These are phyloP conservation scores for Conus betulinus DNA, from an alignment of 1,140 invertebrate species.

Conservation along the genomic window DNA sequence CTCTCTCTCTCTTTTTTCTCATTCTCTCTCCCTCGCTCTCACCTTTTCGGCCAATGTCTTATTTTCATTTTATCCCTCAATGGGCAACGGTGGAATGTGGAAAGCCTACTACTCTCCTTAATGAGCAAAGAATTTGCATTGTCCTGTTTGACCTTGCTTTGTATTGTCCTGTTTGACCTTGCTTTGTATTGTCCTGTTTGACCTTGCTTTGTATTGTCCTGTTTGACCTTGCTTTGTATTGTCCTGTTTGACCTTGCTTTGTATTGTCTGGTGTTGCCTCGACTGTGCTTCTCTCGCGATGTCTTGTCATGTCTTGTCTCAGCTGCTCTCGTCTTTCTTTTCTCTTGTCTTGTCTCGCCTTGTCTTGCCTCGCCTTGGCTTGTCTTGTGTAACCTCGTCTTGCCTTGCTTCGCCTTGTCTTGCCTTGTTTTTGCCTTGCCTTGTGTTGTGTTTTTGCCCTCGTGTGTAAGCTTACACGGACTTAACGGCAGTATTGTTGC, in stretches of 20 bases:
- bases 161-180: too few relatives aligned
- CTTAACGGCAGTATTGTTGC: too few relatives aligned
- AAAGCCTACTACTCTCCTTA: too few relatives aligned
- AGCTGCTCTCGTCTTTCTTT: not conserved
- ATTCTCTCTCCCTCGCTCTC: too few relatives aligned
- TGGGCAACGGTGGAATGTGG: too few relatives aligned
- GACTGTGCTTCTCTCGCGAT: not conserved
- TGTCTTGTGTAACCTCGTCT: not conserved
- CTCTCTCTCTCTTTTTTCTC: not conserved
- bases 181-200: not conserved
- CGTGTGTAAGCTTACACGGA: not conserved
- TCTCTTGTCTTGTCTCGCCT: too few relatives aligned
- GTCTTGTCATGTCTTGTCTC: constrained; percentile 1
- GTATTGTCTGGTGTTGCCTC: constrained; percentile 1
- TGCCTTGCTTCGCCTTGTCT: not conserved
- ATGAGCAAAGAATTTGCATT: not conserved
- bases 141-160: not conserved
- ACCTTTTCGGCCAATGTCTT: not conserved
- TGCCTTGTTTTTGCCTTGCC: not conserved
- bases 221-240: not conserved
- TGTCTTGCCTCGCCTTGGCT: too few relatives aligned
- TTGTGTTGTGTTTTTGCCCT: not conserved
- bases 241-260: not conserved
- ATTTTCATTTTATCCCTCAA: too few relatives aligned
- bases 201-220: not conserved